Base-by-base conservation (phyloP, 2,797 vertebrate genomes). In the Tragelaphus oryx region DNA sequence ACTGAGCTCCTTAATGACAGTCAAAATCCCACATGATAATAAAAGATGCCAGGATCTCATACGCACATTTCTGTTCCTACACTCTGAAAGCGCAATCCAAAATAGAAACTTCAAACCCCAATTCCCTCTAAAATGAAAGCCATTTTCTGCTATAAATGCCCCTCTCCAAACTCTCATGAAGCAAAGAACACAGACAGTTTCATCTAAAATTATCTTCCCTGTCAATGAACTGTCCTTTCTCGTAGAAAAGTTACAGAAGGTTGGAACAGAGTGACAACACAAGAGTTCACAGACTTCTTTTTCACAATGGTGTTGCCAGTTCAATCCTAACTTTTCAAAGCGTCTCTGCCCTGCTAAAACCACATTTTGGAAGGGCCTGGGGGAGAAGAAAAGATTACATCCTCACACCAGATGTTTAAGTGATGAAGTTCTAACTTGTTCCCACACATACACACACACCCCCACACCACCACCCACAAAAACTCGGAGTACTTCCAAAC, bases 31-130 rank as follows among this genome's bases (percentile, higher is more conserved):
- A 4, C 3, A 30, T 41, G 52, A 41, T 82, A 82, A 87, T 81
- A 90, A 78, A 92, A 82, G 62, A 76, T 14, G 44, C n/a, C 76
- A 78, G 79, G 28, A 60, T 84, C 37, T 3, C 82, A 26, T 0
- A 26, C 3, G 3, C 57, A 76, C 24, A 5, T 9, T 57, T 83
- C 74, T 44, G 37, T 30, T 71, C 50, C 62, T 50, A 60, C 50
- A n/a, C 8, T n/a, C 41, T 17, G 28, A 86, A 92, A 84, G 48
- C 33, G 13, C 54, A 4, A 60, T 68, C 71, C 74, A 94, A 91
- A 93, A 84, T 41, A 96, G 89, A 94, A 95, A 96, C 94, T 93
- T 95, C 83, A 48, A 87, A 95, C 71, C 85, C 78, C 2, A 4
- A 68, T 89, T 89, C 87, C 76, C 30, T 96, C 57, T 94, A 79